Percentiles rank a stretch among this genome's conserved stretches.
phyloP scores from a whole-genome alignment of 2,797 vertebrate species.

The Chiloscyllium punctatum region DNA sequence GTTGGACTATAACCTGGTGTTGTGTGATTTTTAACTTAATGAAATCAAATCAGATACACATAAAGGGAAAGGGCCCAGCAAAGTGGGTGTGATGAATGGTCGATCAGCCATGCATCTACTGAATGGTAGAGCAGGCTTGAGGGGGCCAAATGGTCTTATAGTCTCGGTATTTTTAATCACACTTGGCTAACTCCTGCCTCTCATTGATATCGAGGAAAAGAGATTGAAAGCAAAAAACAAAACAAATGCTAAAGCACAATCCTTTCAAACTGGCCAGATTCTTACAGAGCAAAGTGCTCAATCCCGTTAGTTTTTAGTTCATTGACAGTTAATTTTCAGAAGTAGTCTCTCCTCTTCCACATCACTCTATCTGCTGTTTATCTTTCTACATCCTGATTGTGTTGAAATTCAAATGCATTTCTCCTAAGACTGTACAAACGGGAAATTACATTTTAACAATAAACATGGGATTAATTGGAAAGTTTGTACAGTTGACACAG shows the following conservation, averaged over 20 bases:
- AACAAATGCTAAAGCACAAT: neutral
- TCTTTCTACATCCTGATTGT: neutral
- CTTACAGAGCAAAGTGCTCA: neutral
- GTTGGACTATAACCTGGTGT: no score
- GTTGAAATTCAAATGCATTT: neutral
- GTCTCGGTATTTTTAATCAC: neutral
- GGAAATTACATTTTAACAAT: neutral
- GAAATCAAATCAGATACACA: neutral
- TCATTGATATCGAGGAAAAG: neutral
- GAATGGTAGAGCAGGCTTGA: no score
- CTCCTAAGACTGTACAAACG: neutral
- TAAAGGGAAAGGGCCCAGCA: no score
- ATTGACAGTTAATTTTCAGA: neutral
- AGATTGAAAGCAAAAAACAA: neutral
- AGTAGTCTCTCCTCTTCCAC: neutral
- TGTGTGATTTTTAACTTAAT: neutral
- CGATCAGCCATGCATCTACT: no score
- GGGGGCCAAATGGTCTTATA: no score
- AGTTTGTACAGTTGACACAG: neutral
- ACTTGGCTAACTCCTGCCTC: neutral
- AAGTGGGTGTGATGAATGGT: no score
- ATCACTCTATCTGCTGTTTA: neutral
- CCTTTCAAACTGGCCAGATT: neutral
- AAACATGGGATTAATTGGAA: neutral
- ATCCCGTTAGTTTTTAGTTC: neutral